A percentile compares a stretch with the other conserved stretches of the same genome.
phyloP scores from a whole-genome alignment of 2,888 invertebrate genomes.

The Nematopogon swammerdamellus region DNA sequence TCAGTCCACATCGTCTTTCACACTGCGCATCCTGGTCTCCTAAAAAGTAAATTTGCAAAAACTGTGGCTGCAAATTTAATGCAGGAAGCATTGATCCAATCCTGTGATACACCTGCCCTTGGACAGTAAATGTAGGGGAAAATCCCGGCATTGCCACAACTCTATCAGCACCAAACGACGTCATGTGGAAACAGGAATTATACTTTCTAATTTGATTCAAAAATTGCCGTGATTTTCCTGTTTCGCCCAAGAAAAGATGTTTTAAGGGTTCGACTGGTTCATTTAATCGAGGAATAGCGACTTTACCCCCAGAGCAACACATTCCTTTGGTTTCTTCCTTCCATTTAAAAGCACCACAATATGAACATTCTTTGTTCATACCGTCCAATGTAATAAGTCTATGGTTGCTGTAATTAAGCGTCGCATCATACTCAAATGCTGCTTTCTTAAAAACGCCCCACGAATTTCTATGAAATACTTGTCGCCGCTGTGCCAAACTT shows the following conservation, averaged over 20 bases:
- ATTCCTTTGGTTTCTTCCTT: conserved; percentile 7
- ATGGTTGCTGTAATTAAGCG: too few species aligned
- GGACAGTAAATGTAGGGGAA: conserved; percentile 15
- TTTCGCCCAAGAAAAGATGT: not conserved
- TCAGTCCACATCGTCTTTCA: conserved; percentile 13
- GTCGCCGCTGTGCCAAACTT: too few species aligned
- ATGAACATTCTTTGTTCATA: conserved; percentile 1
- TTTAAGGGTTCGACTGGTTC: conserved; percentile 5
- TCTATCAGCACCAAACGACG: conserved; percentile 11
- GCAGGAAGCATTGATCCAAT: conserved; percentile 17
- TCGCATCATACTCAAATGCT: too few species aligned
- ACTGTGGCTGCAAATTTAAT: conserved; percentile 11
- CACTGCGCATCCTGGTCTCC: conserved; percentile 15
- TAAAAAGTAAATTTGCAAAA: conserved; percentile 20
- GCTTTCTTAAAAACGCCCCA: too few species aligned
- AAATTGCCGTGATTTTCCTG: not conserved
- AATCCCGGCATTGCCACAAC: conserved; percentile 14
- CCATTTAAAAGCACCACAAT: conserved; percentile 4
- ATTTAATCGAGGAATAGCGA: conserved; percentile 1
- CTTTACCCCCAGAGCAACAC: conserved; percentile 6
- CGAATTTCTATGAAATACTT: too few species aligned
- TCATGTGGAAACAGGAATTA: conserved; percentile 15
- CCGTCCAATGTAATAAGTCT: too few species aligned
- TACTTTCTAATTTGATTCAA: conserved; percentile 7
- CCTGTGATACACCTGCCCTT: conserved; percentile 19